A percentile compares a stretch with the other conserved stretches of the same genome.
These are phyloP conservation scores for Sphaerophoria rueppellii DNA, from an alignment of 2,888 invertebrate genomes.

Conservation along the genomic window DNA sequence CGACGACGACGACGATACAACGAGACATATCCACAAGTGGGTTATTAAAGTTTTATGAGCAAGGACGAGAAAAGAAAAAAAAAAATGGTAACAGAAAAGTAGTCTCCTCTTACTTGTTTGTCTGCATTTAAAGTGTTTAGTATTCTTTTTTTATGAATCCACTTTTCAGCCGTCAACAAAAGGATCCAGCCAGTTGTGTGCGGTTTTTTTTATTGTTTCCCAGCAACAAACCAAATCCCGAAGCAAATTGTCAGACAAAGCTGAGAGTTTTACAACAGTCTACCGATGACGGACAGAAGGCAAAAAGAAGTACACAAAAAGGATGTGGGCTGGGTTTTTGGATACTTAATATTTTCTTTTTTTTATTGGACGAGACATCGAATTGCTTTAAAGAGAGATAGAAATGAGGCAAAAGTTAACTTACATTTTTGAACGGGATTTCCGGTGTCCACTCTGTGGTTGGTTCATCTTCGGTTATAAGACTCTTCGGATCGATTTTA, in stretches of 20 bases:
- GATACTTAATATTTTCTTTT: neutral
- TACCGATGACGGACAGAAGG: constrained; percentile 3
- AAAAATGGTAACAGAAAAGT: constrained; percentile 14
- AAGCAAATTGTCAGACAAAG: constrained; percentile 64
- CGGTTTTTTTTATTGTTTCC: constrained; percentile 18
- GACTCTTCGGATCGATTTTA: constrained; percentile 81
- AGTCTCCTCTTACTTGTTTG: constrained; percentile 4
- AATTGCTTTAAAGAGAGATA: neutral
- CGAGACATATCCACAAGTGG: constrained; percentile 35
- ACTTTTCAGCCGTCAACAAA: constrained; percentile 34
- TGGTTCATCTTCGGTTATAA: constrained; percentile 88
- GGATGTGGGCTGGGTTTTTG: constrained; percentile 35
- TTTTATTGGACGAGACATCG: neutral
- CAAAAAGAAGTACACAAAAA: constrained; percentile 6
- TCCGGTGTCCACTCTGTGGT: constrained; percentile 95
- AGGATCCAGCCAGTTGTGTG: constrained; percentile 9
- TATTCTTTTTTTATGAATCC: neutral
- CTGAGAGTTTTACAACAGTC: constrained; percentile 27
- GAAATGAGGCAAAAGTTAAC: constrained; percentile 49
- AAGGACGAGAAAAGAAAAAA: constrained; percentile 5
- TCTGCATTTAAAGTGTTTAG: constrained; percentile 28
- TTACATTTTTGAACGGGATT: constrained; percentile 95
- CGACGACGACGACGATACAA: neutral
- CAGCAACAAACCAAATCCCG: constrained; percentile 54
- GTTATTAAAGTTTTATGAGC: neutral